phyloP scores from a whole-genome alignment of 2,113 vertebrate species.

The Pavo muticus region DNA sequence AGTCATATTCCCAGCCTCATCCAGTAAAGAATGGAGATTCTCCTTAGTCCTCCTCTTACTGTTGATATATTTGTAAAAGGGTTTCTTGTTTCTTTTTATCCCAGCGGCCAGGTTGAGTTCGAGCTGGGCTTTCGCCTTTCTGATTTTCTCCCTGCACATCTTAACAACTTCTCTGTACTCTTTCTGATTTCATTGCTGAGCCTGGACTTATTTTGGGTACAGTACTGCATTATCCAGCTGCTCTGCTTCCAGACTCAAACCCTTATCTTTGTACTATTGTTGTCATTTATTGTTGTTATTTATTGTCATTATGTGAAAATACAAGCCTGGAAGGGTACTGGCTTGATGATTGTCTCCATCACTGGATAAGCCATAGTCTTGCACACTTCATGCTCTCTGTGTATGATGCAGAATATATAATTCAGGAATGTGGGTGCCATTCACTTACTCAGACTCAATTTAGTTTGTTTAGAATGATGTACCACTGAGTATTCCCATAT shows the following conservation, averaged over 20 bases:
- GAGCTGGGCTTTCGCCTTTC: too few species aligned
- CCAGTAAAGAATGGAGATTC: too few species aligned
- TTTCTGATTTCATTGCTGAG: background rate
- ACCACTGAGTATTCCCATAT: constrained; percentile 14
- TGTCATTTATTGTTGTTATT: too few species aligned
- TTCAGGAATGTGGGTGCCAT: background rate
- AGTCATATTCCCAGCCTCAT: too few species aligned
- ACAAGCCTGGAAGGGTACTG: background rate
- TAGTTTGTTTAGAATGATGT: constrained; percentile 40
- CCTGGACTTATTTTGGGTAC: background rate
- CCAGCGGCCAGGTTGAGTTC: too few species aligned
- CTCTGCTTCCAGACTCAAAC: background rate
- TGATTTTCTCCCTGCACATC: too few species aligned
- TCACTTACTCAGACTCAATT: background rate
- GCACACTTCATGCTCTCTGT: background rate
- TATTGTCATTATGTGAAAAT: background rate
- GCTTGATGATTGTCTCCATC: background rate
- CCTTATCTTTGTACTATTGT: background rate
- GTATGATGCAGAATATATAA: background rate
- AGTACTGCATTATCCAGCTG: background rate
- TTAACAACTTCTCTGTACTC: too few species aligned
- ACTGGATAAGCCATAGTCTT: background rate
- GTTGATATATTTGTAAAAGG: too few species aligned
- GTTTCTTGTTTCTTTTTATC: too few species aligned
- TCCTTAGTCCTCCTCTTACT: too few species aligned